Conservation (phyloP, 1,140 invertebrate species). For the Caerostris extrusa region DNA sequence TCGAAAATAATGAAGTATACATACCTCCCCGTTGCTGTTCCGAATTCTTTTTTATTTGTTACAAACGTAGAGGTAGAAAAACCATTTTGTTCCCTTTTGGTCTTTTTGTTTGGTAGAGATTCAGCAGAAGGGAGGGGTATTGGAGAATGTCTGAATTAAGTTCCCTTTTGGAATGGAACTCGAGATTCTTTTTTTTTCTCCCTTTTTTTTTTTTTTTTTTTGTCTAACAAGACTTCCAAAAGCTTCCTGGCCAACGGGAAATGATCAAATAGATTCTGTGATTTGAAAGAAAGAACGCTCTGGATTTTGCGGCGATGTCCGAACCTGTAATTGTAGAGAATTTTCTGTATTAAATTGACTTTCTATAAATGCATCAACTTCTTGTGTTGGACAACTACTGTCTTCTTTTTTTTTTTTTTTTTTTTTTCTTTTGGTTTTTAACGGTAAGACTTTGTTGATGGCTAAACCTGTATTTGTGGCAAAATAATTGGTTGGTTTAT, state of each 20-base stretch:
- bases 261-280: constrained; percentile 23
- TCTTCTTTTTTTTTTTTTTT: too few species aligned
- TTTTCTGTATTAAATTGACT: neutral
- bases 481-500: too few species aligned
- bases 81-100: constrained; percentile 47
- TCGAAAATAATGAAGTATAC: constrained; percentile 72
- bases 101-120: constrained; percentile 64
- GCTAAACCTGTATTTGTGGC: too few species aligned
- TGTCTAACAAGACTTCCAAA: constrained; percentile 23
- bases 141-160: constrained; percentile 65
- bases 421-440: too few species aligned
- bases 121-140: constrained; percentile 43
- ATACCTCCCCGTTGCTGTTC: constrained; percentile 74
- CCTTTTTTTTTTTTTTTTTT: neutral
- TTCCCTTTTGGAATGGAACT: constrained; percentile 55
- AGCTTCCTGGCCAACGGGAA: neutral
- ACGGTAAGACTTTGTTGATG: too few species aligned
- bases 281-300: neutral
- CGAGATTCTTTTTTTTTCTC: neutral
- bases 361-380: neutral
- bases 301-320: neutral
- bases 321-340: constrained; percentile 27
- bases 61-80: constrained; percentile 72
- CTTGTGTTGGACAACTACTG: too few species aligned
- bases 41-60: constrained; percentile 55